Evolutionary conservation across 2,113 vertebrate genomes (phyloP).

Genomic region (Girardinichthys multiradiatus): DNA sequence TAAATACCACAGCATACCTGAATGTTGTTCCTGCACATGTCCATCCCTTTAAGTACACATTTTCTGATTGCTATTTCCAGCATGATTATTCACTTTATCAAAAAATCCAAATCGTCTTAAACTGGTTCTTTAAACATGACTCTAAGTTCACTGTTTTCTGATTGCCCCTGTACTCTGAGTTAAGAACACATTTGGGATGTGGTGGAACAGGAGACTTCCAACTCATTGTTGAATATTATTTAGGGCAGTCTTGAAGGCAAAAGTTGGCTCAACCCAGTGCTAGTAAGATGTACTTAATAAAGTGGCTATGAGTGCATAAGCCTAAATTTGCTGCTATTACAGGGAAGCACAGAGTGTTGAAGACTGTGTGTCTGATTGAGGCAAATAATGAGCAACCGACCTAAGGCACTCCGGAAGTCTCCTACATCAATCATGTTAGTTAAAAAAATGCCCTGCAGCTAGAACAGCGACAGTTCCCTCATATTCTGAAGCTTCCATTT

Average conservation of each 20-base stretch:
- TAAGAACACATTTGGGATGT: too few relatives aligned
- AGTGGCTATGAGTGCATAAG: neutral
- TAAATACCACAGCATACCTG: too few relatives aligned
- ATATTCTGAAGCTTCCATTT: slow-evolving; percentile 15
- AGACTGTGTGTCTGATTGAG: neutral
- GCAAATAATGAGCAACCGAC: neutral
- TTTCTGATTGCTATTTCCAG: too few relatives aligned
- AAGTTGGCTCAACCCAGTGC: neutral
- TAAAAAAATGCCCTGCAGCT: slow-evolving; percentile 18
- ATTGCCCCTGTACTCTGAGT: too few relatives aligned
- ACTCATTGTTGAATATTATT: too few relatives aligned
- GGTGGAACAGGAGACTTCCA: neutral
- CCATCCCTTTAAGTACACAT: too few relatives aligned
- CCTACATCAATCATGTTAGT: slow-evolving; percentile 9
- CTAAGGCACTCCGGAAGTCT: slow-evolving; percentile 5
- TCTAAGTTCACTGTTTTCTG: too few relatives aligned
- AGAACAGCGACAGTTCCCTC: slow-evolving; percentile 36
- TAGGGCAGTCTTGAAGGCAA: neutral
- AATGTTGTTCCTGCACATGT: too few relatives aligned
- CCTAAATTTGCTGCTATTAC: neutral
- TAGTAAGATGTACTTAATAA: neutral
- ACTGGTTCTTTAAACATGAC: too few relatives aligned
- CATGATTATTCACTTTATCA: too few relatives aligned
- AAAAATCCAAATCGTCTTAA: too few relatives aligned
- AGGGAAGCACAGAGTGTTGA: neutral